Base-by-base conservation (phyloP, 2,113 vertebrate genomes). In the Gavia stellata region DNA sequence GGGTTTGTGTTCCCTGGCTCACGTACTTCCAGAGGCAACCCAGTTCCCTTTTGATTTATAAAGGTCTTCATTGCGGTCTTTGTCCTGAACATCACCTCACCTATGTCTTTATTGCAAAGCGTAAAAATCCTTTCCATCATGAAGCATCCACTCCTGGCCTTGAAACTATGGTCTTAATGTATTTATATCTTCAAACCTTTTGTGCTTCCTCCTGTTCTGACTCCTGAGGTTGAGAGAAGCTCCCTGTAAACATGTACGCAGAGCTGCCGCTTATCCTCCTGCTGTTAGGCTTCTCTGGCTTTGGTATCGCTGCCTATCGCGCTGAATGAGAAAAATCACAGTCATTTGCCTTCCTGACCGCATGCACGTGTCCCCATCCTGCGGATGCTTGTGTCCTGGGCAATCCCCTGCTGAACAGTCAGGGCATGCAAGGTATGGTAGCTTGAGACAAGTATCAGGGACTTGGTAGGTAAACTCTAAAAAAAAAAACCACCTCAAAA, bases 331-430 rank as follows among this genome's bases (percentile, higher is more conserved):
- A 36, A 45, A 65, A 68, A 73, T 59, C 58, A 31, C 18, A 1
- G 18, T 77, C 4, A 0, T 73, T 73, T 78, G 14, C 45, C 45
- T 67, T 67, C 34, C 31, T 58, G 67, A 14, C n/a, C 1, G 6
- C 45, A 56, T 9, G 23, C 17, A 7, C 2, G 0, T 17, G 42
- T 79, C 56, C 29, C 4, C 0, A 2, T 87, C 42, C 34, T 67
- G 71, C 14, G 14, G 12, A 85, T n/a, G n/a, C n/a, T n/a, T n/a
- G n/a, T n/a, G 6, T 12, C 50, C 12, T 3, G 10, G 25, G 47
- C 42, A 8, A 9, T 59, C 62, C 34, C 8, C 45, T 47, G 55
- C 70, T 85, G 36, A 34, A 1, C 61, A 29, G 13, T 42, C 31
- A 14, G 17, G 20, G 8, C 1, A 0, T 33, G 44, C 9, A 29